Evolutionary conservation across 92 coral and sea anemone species (phyloP).

Genomic region (Pocillopora grandis): DNA sequence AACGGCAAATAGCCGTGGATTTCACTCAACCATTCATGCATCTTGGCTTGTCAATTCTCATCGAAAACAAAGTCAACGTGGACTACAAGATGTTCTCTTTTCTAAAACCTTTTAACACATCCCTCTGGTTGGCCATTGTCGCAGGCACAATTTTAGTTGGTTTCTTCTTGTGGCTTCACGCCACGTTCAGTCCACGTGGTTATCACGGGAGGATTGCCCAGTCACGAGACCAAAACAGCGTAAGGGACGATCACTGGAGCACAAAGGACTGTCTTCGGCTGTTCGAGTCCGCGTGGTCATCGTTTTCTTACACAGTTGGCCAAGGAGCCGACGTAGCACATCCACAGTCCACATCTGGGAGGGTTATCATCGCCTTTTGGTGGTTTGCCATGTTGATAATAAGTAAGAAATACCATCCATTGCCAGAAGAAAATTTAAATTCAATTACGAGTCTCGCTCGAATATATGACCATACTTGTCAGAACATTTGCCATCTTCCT

Average conservation of each 20-base stretch:
- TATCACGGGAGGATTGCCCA: slow-evolving; percentile 56
- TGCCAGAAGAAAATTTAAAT: background rate
- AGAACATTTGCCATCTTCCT: no score
- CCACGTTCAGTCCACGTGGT: slow-evolving; percentile 64
- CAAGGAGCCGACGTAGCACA: slow-evolving; percentile 62
- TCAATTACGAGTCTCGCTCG: no score
- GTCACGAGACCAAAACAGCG: slow-evolving; percentile 10
- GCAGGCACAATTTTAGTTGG: slow-evolving; percentile 45
- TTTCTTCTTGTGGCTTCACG: slow-evolving; percentile 41
- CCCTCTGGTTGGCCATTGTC: slow-evolving; percentile 59
- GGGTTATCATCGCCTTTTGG: slow-evolving; percentile 58
- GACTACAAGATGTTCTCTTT: slow-evolving; percentile 61
- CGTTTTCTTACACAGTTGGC: slow-evolving; percentile 47
- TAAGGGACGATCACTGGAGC: slow-evolving; percentile 31
- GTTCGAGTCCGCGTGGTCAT: slow-evolving; percentile 44
- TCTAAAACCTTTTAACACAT: slow-evolving; percentile 51
- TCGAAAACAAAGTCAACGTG: slow-evolving; percentile 39
- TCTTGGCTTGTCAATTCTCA: slow-evolving; percentile 62
- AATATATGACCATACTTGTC: no score
- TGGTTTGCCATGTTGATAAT: slow-evolving; percentile 61
- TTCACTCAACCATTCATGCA: slow-evolving; percentile 68
- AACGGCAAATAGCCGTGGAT: slow-evolving; percentile 64
- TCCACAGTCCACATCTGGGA: slow-evolving; percentile 48
- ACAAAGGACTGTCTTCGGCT: slow-evolving; percentile 29
- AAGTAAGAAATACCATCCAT: slow-evolving; percentile 16